A percentile compares a stretch with the other conserved stretches of the same genome.
phyloP scores from a whole-genome alignment of 2,888 invertebrate genomes.

The Liopterus haemorrhoidalis region DNA sequence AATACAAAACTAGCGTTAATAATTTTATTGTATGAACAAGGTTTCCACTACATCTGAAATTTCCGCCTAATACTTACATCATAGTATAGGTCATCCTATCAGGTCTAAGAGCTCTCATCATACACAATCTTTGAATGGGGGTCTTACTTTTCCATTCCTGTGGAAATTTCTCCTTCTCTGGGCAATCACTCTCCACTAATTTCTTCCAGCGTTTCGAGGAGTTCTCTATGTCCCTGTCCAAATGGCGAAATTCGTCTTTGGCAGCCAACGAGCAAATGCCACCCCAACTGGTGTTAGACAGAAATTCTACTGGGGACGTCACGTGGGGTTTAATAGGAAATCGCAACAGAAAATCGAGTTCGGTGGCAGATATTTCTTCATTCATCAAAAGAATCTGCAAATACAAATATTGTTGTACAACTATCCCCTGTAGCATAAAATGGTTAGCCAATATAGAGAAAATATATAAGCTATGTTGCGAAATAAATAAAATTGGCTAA shows the following conservation, averaged over 20 bases:
- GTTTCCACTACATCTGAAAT: too few relatives aligned
- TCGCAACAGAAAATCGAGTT: slow-evolving; percentile 86
- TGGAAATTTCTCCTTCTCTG: slow-evolving; percentile 94
- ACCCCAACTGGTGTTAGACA: slow-evolving; percentile 90
- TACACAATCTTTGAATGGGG: slow-evolving; percentile 86
- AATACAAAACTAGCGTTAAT: too few relatives aligned
- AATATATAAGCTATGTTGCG: too few relatives aligned
- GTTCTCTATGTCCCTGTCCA: slow-evolving; percentile 92
- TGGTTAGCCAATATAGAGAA: too few relatives aligned
- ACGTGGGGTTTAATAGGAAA: slow-evolving; percentile 91
- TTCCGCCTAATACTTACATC: slow-evolving; percentile 57
- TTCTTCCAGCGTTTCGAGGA: slow-evolving; percentile 98
- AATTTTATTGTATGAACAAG: too few relatives aligned
- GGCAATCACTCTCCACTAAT: slow-evolving; percentile 88
- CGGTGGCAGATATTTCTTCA: slow-evolving; percentile 77
- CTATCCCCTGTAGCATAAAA: too few relatives aligned
- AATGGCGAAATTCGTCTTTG: slow-evolving; percentile 86
- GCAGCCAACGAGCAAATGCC: slow-evolving; percentile 86
- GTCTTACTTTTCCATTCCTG: slow-evolving; percentile 98
- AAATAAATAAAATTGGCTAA: too few relatives aligned
- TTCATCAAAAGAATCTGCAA: slow-evolving; percentile 75
- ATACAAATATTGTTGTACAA: background rate
- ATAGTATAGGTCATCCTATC: slow-evolving; percentile 97
- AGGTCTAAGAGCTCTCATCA: slow-evolving; percentile 88
- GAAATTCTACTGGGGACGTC: slow-evolving; percentile 89